These are phyloP conservation scores for Eupithecia subfuscata DNA, from an alignment of 2,888 invertebrate species.

Conservation along the genomic window DNA sequence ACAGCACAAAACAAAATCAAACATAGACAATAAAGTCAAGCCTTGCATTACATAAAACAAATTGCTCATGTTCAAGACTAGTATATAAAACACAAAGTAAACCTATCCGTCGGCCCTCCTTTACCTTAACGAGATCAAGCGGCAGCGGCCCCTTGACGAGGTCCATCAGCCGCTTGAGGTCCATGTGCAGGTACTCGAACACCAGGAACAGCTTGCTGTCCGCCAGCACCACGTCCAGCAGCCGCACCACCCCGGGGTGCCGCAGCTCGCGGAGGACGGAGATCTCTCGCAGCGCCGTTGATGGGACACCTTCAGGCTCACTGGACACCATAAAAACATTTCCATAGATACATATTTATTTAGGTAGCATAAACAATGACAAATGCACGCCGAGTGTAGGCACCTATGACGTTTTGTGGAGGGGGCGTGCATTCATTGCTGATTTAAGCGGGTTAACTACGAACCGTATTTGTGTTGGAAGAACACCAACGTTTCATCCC, in stretches of 20 bases:
- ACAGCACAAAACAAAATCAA: no score
- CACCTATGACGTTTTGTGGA: no score
- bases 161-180: conserved; percentile 95
- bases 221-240: conserved; percentile 94
- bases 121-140: conserved; percentile 86
- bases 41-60: no score
- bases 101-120: no score
- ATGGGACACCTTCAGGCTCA: conserved; percentile 98
- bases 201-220: conserved; percentile 95
- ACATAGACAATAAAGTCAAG: no score
- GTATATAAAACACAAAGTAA: no score
- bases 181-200: conserved; percentile 97
- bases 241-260: conserved; percentile 95
- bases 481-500: no score
- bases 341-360: background rate
- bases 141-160: conserved; percentile 85
- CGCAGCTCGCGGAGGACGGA: conserved; percentile 94
- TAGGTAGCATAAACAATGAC: no score
- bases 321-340: conserved; percentile 70
- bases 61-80: background rate
- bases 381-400: no score
- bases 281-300: conserved; percentile 98
- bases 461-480: no score
- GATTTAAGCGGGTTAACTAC: no score
- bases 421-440: no score